These are phyloP conservation scores for Ennomos quercinarius DNA, from an alignment of 2,888 invertebrate genomes.

Conservation along the genomic window DNA sequence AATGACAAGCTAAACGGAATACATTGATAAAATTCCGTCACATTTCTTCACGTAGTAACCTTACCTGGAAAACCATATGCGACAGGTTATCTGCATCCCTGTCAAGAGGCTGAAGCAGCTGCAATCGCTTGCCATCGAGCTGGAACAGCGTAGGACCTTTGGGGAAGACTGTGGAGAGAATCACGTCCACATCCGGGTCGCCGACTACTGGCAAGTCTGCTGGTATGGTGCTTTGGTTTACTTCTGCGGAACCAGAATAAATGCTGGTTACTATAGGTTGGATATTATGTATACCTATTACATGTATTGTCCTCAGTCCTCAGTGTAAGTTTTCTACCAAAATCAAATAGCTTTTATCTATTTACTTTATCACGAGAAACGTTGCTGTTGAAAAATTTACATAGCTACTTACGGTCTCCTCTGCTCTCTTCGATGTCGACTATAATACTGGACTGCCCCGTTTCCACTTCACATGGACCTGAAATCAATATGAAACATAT, in stretches of 20 bases:
- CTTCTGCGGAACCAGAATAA: conserved; percentile 81
- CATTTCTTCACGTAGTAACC: background rate
- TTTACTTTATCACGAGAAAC: too few relatives aligned
- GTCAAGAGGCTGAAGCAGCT: conserved; percentile 92
- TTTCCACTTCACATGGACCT: conserved; percentile 93
- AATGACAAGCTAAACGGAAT: background rate
- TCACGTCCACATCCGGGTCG: conserved; percentile 91
- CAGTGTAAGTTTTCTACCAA: too few relatives aligned
- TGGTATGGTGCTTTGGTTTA: conserved; percentile 93
- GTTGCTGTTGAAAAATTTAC: too few relatives aligned
- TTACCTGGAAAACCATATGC: conserved; percentile 95
- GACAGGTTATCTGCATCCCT: conserved; percentile 94
- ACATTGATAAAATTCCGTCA: background rate
- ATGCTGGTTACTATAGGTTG: background rate
- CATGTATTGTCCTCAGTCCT: too few relatives aligned
- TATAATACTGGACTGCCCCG: conserved; percentile 94
- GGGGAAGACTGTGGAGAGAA: conserved; percentile 91
- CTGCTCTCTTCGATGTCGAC: conserved; percentile 96
- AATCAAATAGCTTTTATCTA: too few relatives aligned
- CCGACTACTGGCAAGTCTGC: conserved; percentile 93
- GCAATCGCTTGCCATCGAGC: conserved; percentile 92
- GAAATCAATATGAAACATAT: conserved; percentile 29
- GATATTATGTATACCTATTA: too few relatives aligned
- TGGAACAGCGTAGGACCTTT: conserved; percentile 92
- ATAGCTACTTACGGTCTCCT: conserved; percentile 90